Evolutionary conservation across 2,888 invertebrate genomes (phyloP).

Genomic region (Galerucella nymphaeae): DNA sequence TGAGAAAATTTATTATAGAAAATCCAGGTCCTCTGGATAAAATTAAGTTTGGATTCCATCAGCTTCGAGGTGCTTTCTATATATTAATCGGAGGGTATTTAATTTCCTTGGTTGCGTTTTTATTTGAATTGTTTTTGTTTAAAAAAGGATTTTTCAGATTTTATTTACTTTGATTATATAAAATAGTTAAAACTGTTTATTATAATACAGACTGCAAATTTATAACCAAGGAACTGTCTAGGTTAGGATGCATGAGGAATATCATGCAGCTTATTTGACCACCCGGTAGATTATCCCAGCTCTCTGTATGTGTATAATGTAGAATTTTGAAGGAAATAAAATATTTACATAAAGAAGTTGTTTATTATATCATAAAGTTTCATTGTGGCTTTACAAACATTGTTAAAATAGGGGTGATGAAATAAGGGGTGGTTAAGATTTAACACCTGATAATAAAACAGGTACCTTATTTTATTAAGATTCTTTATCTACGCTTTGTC

Average conservation of each 20-base stretch:
- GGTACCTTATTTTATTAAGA: too few relatives aligned
- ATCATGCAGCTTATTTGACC: too few relatives aligned
- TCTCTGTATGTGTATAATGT: background rate
- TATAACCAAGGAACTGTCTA: too few relatives aligned
- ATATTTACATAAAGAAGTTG: background rate
- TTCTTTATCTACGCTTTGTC: background rate
- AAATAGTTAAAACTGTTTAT: background rate
- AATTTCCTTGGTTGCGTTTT: background rate
- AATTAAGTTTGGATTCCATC: background rate
- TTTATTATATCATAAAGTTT: background rate
- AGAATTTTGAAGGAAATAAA: background rate
- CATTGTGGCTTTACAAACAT: background rate
- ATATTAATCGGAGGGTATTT: conserved; percentile 6
- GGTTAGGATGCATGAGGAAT: too few relatives aligned
- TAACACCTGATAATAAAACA: background rate
- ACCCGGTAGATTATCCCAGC: too few relatives aligned
- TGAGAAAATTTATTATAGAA: conserved; percentile 22
- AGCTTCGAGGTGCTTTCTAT: conserved; percentile 14
- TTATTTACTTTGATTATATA: conserved; percentile 1
- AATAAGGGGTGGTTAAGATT: background rate
- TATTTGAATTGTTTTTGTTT: conserved; percentile 16
- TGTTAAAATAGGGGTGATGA: background rate
- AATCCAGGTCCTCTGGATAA: conserved; percentile 7
- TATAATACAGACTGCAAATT: too few relatives aligned
- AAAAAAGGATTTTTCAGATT: conserved; percentile 6